Base-by-base conservation (phyloP, 2,888 invertebrate genomes). In the Escarpia spicata region DNA sequence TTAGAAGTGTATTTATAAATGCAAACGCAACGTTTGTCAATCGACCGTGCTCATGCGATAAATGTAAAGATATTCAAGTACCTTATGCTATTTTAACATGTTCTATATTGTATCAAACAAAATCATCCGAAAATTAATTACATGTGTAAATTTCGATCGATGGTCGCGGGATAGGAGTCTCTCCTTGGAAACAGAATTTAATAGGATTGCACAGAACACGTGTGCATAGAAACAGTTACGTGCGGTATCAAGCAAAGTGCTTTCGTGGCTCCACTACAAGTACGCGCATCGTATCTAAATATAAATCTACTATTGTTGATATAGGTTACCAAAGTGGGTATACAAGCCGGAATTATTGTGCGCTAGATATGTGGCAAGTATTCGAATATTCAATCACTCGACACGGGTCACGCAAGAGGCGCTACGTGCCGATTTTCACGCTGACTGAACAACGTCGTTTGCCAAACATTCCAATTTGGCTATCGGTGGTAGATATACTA, bases 241-340 rank as follows among this genome's bases (percentile, higher is more conserved):
- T 26, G 26, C 75, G 6, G 26, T 2, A 75, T 6, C 26, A 26
- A 75, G 75, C 75, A 75, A 26, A 75, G 6, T 6, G 26, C 75
- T 15, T 75, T 75, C 19, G 6, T 4, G n/a, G 3, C 26, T 75
- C n/a, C 19, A 75, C 75, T 26, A 26, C 26, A 26, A 9, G 52
- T 75, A 75, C 75, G 75, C 75, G n/a, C 75, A 75, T 75, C 75
- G 75, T 6, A 75, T 75, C 75, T 75, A 75, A 75, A 75, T 75
- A 75, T 75, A 75, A 15, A 75, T 75, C 75, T 75, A 75, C n/a
- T 26, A 26, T 26, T 75, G 75, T 75, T 75, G 26, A 75, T n/a
- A 75, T 26, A 75, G n/a, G 75, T 75, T 75, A 75, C 75, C 26
- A 75, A 75, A 75, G 75, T 75, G 75, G 75, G 75, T 26, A 26